Conservation (phyloP, 2,113 vertebrate genomes). For the Neodon shergylaensis region DNA sequence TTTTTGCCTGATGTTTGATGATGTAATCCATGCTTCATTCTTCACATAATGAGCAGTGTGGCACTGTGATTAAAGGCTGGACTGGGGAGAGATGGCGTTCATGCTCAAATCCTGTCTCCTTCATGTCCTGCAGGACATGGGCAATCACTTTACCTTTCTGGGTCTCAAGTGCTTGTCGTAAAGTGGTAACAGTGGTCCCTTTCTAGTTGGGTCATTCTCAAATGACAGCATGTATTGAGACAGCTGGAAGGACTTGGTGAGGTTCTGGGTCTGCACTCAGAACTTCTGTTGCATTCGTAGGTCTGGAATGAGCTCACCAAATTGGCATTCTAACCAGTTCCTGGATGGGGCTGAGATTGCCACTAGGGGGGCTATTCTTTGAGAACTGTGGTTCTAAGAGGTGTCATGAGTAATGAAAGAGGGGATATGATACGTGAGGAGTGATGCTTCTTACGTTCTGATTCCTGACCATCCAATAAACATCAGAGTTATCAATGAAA, state of each 20-base stretch:
- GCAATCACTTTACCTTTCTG: neutral
- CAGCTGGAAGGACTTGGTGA: neutral
- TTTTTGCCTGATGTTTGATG: neutral
- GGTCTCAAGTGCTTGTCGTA: neutral
- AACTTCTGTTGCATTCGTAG: neutral
- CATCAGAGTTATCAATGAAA: neutral
- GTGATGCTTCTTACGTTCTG: neutral
- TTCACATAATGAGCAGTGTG: neutral
- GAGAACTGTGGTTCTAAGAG: neutral
- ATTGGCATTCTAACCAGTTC: neutral
- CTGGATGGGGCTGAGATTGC: neutral
- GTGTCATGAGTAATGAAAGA: neutral
- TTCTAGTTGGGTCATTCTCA: neutral
- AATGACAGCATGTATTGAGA: neutral
- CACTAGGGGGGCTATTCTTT: neutral
- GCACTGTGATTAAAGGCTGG: neutral
- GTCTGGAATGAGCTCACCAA: neutral
- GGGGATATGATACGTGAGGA: rapidly evolving
- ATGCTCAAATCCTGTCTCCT: neutral
- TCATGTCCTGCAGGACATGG: neutral
- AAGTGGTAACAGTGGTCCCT: neutral
- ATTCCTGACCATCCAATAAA: neutral
- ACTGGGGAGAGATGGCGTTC: neutral
- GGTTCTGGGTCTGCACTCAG: neutral
- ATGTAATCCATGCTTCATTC: neutral